Evolutionary conservation across 1,140 invertebrate species (phyloP), one percentile per base, ranked within the genome.

Genomic region (Pseudomyrmex sp.): DNA sequence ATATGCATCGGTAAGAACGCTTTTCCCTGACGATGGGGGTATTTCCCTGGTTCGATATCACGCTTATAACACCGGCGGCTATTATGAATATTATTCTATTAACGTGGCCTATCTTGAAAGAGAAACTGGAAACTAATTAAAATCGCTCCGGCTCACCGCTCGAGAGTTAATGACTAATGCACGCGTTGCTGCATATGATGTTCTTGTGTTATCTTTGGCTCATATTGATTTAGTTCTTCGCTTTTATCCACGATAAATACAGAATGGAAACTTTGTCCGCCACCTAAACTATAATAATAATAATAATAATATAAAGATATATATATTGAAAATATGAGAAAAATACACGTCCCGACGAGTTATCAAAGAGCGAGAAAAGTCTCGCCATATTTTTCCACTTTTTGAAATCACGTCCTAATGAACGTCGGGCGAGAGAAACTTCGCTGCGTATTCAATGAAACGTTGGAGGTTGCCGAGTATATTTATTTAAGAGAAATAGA

Each of bases 31-130:
- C 54, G 69, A 66, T 69, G n/a, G 50, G 35, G 54, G 26, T 66
- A 59, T 70, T 85, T 76, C 23, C 79, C 35, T 50, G 7, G 77
- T 69, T 88, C 69, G 68, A 66, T 72, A 80, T 72, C 44, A 66
- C 20, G 76, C 44, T 69, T 80, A 59, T 72, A 80, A 72, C 50
- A 23, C 76, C 66, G 54, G 20, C 23, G 66, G 66, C 76, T 80
- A 70, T 79, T 70, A 72, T 80, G 76, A 80, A 72, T 72, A 80
- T 80, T 80, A 80, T 80, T 80, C 66, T 80, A 80, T 80, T 80
- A 80, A 80, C 76, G 66, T 61, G 76, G 44, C 23, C 76, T 72
- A 80, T 80, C 66, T 80, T 72, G 44, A 80, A 72, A 80, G 76
- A 70, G 66, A 80, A 80, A 72, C 44, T 54, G 66, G 76, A 72